phyloP scores from a whole-genome alignment of 2,113 vertebrate species.

The Opisthocomus hoazin region DNA sequence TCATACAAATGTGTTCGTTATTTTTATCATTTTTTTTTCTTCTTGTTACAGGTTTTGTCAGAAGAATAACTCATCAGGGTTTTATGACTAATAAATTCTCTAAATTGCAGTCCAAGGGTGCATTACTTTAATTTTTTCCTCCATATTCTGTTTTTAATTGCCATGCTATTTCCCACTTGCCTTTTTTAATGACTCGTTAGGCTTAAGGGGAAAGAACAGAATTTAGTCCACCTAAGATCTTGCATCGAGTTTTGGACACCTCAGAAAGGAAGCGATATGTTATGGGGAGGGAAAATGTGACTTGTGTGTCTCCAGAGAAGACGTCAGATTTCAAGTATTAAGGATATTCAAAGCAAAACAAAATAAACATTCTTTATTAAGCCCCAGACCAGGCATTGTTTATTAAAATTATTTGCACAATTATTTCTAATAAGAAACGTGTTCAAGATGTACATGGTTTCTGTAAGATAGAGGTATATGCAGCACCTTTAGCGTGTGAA shows the following conservation, averaged over 20 bases:
- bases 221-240: constrained; percentile 9
- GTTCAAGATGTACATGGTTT: neutral
- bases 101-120: constrained; percentile 62
- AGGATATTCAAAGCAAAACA: neutral
- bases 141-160: constrained; percentile 53
- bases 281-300: neutral
- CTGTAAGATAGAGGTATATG: neutral
- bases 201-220: constrained; percentile 50
- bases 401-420: neutral
- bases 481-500: neutral
- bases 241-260: neutral
- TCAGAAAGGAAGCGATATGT: neutral
- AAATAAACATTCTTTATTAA: neutral
- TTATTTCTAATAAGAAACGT: neutral
- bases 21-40: constrained; percentile 16
- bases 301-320: neutral
- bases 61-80: constrained; percentile 62
- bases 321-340: neutral
- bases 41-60: constrained; percentile 47
- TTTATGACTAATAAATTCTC: constrained; percentile 62
- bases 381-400: neutral
- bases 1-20: constrained; percentile 11
- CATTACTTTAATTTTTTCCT: constrained; percentile 57
- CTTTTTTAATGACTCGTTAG: constrained; percentile 53
- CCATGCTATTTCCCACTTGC: constrained; percentile 42